These are phyloP conservation scores for Drosophila mayaguana DNA, from an alignment of 2,888 invertebrate species.

Conservation along the genomic window DNA sequence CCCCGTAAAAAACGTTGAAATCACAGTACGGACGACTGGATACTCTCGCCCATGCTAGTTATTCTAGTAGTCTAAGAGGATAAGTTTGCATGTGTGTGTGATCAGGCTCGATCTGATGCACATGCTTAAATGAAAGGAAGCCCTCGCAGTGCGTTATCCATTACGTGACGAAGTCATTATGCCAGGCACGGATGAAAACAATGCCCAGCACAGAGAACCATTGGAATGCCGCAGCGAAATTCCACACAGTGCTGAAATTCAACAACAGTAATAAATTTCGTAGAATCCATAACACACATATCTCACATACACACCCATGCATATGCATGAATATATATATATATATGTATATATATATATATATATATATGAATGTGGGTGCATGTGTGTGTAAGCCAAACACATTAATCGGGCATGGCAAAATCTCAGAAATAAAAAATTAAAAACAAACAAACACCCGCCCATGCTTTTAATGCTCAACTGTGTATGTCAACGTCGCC, in stretches of 20 bases:
- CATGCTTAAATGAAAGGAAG: background rate
- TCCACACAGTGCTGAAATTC: constrained; percentile 56
- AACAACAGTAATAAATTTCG: constrained; percentile 59
- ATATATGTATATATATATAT: background rate
- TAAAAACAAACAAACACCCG: constrained; percentile 68
- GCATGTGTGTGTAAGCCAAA: constrained; percentile 20
- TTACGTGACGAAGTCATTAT: constrained; percentile 1
- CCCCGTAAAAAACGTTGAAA: background rate
- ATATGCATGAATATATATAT: constrained; percentile 2
- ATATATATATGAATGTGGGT: background rate
- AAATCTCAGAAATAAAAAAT: constrained; percentile 71
- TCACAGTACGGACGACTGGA: background rate
- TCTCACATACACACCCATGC: background rate
- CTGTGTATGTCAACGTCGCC: constrained; percentile 44
- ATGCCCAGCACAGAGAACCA: constrained; percentile 9
- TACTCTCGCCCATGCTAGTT: background rate
- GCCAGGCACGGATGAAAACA: constrained; percentile 46
- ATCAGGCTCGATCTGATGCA: background rate
- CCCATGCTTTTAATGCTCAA: constrained; percentile 25
- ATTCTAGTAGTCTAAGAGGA: background rate
- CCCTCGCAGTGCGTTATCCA: background rate
- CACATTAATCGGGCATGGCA: constrained; percentile 33
- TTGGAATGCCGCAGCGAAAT: constrained; percentile 27
- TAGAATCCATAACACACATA: constrained; percentile 33
- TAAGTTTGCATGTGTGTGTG: too few relatives aligned